Evolutionary conservation across 2,113 vertebrate genomes (phyloP).

Genomic region (Myiozetetes cayanensis): DNA sequence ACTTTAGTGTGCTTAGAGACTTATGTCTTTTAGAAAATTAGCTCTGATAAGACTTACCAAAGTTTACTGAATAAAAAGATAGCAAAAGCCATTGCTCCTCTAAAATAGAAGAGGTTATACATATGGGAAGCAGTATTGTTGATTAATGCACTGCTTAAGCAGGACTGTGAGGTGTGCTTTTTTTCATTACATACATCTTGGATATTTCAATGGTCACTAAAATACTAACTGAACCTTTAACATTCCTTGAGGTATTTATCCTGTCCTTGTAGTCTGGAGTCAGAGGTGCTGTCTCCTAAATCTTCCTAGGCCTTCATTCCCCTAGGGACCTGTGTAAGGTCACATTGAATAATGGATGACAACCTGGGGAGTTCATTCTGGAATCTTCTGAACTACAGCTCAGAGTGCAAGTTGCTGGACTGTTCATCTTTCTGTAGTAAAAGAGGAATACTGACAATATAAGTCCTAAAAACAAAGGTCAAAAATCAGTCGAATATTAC

Average conservation of each 20-base stretch:
- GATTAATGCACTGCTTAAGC: not conserved
- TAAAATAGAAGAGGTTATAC: not conserved
- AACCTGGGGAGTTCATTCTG: not conserved
- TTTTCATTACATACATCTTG: not conserved
- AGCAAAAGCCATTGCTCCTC: not conserved
- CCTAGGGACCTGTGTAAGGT: not conserved
- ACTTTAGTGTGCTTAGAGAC: not conserved
- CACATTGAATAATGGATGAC: not conserved
- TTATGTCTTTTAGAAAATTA: not conserved
- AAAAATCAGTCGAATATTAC: not conserved
- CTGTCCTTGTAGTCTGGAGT: not conserved
- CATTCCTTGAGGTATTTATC: not conserved
- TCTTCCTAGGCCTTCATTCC: not conserved
- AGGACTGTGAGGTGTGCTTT: not conserved
- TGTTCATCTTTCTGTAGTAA: not conserved
- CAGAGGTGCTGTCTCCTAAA: not conserved
- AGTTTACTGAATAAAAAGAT: not conserved
- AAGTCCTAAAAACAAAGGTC: not conserved
- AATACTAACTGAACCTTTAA: not conserved
- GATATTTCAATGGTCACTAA: not conserved
- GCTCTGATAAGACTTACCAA: not conserved
- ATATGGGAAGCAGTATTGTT: not conserved
- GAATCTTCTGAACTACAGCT: not conserved
- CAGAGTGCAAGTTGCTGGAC: not conserved
- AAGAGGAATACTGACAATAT: not conserved